A percentile compares a stretch with the other conserved stretches of the same genome.
These are phyloP conservation scores for Trichogramma dendrolimi DNA, from an alignment of 2,888 invertebrate genomes.

Conservation along the genomic window DNA sequence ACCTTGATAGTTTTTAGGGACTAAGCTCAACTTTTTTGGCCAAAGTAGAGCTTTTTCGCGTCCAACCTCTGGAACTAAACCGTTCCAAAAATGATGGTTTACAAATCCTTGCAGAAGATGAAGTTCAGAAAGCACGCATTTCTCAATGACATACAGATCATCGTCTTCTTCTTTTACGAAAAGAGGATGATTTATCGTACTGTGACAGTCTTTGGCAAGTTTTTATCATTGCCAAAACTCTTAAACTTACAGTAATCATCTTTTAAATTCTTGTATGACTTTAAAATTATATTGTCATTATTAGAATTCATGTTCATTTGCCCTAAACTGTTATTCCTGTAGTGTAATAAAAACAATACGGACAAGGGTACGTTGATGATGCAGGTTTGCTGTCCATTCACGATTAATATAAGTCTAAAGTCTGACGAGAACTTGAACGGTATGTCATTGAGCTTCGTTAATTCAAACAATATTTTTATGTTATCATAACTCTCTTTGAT, in stretches of 20 bases:
- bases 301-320: too few species aligned
- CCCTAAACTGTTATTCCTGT: too few species aligned
- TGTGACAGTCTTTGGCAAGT: conserved; percentile 7
- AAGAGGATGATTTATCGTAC: conserved; percentile 10
- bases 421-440: background rate
- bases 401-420: background rate
- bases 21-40: conserved; percentile 1
- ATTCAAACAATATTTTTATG: too few species aligned
- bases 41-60: conserved; percentile 6
- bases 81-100: conserved; percentile 6
- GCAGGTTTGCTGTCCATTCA: conserved; percentile 2
- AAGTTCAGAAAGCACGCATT: conserved; percentile 4
- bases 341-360: too few species aligned
- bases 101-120: conserved; percentile 4
- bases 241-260: too few species aligned
- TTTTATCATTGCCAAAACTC: conserved; percentile 2
- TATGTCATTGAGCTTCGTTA: background rate
- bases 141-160: conserved; percentile 1
- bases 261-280: too few species aligned
- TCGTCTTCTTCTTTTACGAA: conserved; percentile 9
- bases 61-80: conserved; percentile 1
- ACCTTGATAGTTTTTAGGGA: conserved; percentile 10
- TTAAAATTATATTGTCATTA: too few species aligned
- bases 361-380: background rate
- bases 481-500: too few species aligned